Percentiles rank a stretch among this genome's conserved stretches.
These are phyloP conservation scores for Therioaphis trifolii DNA, from an alignment of 2,888 invertebrate species.

Conservation along the genomic window DNA sequence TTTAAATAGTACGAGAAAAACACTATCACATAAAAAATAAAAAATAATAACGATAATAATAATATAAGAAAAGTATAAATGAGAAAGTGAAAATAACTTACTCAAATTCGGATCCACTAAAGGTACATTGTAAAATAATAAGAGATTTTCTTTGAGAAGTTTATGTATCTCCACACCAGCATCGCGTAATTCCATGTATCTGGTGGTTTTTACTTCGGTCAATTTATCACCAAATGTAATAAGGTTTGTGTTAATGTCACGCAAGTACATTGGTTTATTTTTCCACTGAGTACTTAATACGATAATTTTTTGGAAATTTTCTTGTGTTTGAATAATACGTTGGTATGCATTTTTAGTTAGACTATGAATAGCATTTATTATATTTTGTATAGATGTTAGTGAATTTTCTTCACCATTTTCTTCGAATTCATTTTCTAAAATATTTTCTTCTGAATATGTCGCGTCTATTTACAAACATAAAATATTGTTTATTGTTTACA, in stretches of 20 bases:
- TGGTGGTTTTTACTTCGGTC: constrained; percentile 44
- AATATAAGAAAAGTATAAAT: background rate
- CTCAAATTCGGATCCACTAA: constrained; percentile 63
- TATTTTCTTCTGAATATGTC: background rate
- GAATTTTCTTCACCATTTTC: background rate
- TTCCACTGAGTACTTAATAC: constrained; percentile 36
- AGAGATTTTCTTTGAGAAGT: constrained; percentile 76
- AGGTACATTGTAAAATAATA: constrained; percentile 77
- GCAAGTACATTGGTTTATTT: constrained; percentile 35
- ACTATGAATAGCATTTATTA: constrained; percentile 29
- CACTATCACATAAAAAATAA: background rate
- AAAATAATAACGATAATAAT: background rate
- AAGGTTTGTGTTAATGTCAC: constrained; percentile 34
- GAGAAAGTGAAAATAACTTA: constrained; percentile 9
- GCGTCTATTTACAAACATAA: background rate
- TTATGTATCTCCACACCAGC: constrained; percentile 74
- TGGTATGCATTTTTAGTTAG: constrained; percentile 34
- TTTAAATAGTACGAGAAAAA: background rate
- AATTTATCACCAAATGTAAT: constrained; percentile 12
- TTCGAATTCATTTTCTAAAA: background rate
- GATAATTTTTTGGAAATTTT: constrained; percentile 36
- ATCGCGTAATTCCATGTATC: constrained; percentile 71
- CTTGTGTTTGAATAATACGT: constrained; percentile 32
- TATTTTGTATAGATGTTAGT: background rate
- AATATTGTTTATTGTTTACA: background rate